Evolutionary conservation across 2,113 vertebrate genomes (phyloP), one percentile per base, ranked within the genome.

Genomic region (Globicephala melas): DNA sequence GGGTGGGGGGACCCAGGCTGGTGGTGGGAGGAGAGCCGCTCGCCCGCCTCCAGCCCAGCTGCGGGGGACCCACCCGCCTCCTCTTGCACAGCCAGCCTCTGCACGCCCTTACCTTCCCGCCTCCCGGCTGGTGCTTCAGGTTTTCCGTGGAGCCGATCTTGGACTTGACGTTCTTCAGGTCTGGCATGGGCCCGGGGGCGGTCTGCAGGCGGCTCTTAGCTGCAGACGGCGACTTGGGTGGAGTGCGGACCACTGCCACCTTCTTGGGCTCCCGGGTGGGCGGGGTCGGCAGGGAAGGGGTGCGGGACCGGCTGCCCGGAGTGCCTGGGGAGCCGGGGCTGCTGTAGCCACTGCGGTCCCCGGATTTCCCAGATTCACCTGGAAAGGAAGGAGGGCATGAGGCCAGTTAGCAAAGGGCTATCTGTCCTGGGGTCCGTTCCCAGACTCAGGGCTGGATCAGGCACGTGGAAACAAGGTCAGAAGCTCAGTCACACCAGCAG

Each of bases 101-200:
- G 0, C 0, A 7, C 0, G 0, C 15, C 12, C 74, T 98, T 99
- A 99, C 99, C 99, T 99, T 99, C 86, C 99, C 99, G 0, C 99
- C 99, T 96, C 99, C 99, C 0, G 99, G 99, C 98, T 99, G 99
- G 98, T 99, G 99, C 86, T 99, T 99, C 76, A 99, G 98, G 98
- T 99, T 99, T 0, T 99, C 99, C 0, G 99, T 99, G 77, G 99
- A 99, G 95, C 99, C 99, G 0, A 99, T 99, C 99, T 99, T 99
- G 97, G 99, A 99, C 95, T 96, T 98, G 95, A 99, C 98, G 0
- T 99, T 99, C 98, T 99, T 99, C 97, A 99, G 99, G 98, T 99
- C 99, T 0, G 99, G 99, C 99, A 99, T 98, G 60, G 99, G 99
- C 1, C 98, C 99, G 0, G 99, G 99, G 0, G 99, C 98, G 0